Evolutionary conservation across 1,140 invertebrate species (phyloP).

Genomic region (Anthonomus grandis): DNA sequence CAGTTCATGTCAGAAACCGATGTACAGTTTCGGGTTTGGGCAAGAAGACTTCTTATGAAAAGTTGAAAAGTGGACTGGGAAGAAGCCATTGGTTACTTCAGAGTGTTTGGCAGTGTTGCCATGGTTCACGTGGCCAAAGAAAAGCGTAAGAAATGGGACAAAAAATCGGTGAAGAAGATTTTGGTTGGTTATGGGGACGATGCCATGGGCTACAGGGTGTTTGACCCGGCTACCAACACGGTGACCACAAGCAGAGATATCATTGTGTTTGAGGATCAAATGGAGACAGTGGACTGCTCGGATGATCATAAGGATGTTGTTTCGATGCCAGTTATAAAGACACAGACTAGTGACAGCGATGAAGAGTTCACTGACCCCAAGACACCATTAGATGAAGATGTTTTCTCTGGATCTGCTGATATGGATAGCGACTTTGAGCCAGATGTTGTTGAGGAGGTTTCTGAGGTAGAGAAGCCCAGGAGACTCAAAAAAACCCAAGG

Average conservation of each 20-base stretch:
- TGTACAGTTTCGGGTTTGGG: conserved; percentile 24
- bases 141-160: conserved; percentile 26
- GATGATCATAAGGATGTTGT: too few species aligned
- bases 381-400: too few species aligned
- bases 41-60: too few species aligned
- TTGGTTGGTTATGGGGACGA: conserved; percentile 25
- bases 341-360: too few species aligned
- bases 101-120: conserved; percentile 41
- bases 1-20: conserved; percentile 50
- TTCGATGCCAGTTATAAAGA: background rate
- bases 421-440: too few species aligned
- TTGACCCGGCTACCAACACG: conserved; percentile 1
- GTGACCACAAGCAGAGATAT: conserved; percentile 9
- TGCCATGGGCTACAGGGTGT: conserved; percentile 19
- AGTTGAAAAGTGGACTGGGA: conserved; percentile 28
- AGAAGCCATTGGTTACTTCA: conserved; percentile 25
- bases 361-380: too few species aligned
- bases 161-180: conserved; percentile 27
- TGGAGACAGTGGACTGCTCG: too few species aligned
- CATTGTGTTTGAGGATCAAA: too few species aligned
- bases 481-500: background rate
- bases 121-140: conserved; percentile 32
- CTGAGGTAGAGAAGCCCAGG: too few species aligned
- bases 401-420: too few species aligned
- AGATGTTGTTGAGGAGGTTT: too few species aligned